Evolutionary conservation across 1,140 invertebrate genomes (phyloP).

Genomic region (Euura saliciscinereae): DNA sequence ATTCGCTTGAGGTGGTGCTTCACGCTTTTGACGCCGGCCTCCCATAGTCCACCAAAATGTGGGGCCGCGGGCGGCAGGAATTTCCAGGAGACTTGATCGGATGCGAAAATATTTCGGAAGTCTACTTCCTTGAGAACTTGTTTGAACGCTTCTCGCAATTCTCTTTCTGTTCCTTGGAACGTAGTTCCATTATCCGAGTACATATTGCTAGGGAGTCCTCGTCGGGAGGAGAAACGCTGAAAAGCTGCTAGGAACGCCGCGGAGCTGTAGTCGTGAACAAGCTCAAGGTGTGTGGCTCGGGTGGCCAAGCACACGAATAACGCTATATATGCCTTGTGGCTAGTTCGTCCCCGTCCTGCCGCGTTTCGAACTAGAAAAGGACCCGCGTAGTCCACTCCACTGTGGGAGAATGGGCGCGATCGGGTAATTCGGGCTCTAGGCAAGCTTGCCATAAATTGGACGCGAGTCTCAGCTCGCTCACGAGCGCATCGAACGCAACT

Average conservation of each 20-base stretch:
- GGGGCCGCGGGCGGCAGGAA: constrained; percentile 49
- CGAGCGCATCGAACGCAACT: constrained; percentile 36
- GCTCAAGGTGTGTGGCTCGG: constrained; percentile 31
- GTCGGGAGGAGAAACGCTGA: constrained; percentile 17
- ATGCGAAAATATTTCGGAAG: neutral
- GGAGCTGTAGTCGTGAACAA: constrained; percentile 26
- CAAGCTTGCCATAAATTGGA: constrained; percentile 42
- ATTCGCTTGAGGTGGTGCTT: constrained; percentile 38
- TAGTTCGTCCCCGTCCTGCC: constrained; percentile 22
- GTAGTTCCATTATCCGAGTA: constrained; percentile 25
- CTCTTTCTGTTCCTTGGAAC: constrained; percentile 19
- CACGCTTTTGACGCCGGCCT: constrained; percentile 43
- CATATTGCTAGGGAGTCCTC: constrained; percentile 16
- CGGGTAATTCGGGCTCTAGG: constrained; percentile 29
- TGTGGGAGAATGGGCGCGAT: constrained; percentile 36
- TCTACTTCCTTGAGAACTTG: too few relatives aligned
- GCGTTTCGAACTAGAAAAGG: constrained; percentile 36
- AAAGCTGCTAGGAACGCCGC: constrained; percentile 19
- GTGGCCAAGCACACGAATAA: constrained; percentile 30
- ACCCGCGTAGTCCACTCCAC: constrained; percentile 53
- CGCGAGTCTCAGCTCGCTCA: constrained; percentile 20
- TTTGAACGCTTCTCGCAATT: neutral
- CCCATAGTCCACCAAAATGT: constrained; percentile 53
- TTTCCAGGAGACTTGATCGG: constrained; percentile 31
- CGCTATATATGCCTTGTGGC: constrained; percentile 31